Base-by-base conservation (phyloP, 2,888 invertebrate species). In the Oscheius sp. region DNA sequence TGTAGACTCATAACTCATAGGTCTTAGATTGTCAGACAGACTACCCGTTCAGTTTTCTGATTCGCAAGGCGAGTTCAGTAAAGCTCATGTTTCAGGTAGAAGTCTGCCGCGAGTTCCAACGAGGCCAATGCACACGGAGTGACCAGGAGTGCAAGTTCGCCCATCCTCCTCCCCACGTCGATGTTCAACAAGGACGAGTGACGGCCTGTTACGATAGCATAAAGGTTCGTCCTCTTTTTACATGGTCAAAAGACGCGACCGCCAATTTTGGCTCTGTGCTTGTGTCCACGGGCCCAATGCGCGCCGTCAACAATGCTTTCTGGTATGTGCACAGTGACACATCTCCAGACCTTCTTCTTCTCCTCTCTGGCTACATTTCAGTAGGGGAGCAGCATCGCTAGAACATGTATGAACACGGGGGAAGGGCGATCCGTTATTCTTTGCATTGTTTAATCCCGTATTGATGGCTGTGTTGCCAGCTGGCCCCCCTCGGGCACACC, bases 151-250 rank as follows among this genome's bases (percentile, higher is more conserved):
- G 99, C 94, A 99, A 99, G 93, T 99, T 98, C 92, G 98, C 99
- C 86, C 99, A 99, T 93, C 99, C 99, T 82, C 97, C 98, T 85
- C 98, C 86, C 89, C 97, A 98, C 92, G 98, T 99, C 89, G 99
- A 99, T 92, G 96, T 99, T 90, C 98, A 98, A 93, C 99, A 98
- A 92, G 99, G 99, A 91, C 93, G 97, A 90, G 99, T 99, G 90
- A 98, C 97, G 89, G 99, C 99, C 89, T 99, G 99, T 93, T 99
- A 98, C 93, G 99, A 99, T 93, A 97, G 96, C 92, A 98, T 99
- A 92, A 99, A 99, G 96, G 99, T 99, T 92, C n/a, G 79, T 57
- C 66, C 60, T 47, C 29, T 59, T n/a, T 53, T 13, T 53, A 0
- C 21, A 21, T 21, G 21, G 47, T 21, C 10, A 11, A 10, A 47